Evolutionary conservation across 2,888 invertebrate genomes (phyloP), one percentile per base, ranked within the genome.

Genomic region (Xestia ashworthii): DNA sequence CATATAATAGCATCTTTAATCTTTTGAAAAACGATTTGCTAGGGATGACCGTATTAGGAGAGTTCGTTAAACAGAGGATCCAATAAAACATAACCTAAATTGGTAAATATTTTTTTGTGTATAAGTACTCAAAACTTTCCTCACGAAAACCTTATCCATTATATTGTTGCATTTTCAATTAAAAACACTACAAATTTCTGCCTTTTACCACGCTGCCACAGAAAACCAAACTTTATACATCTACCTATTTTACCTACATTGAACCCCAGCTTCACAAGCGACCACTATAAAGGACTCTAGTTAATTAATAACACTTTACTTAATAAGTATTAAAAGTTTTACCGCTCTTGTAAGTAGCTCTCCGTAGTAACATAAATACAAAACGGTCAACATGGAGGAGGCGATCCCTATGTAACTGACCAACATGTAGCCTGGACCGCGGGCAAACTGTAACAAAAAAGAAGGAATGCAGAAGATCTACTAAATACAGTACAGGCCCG

Each of bases 341-440:
- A 91, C 91, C 88, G 89, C 89, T 67, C 66, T 46, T 3, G 83
- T 88, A 22, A 91, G 87, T 11, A 87, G 46, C 44, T 91, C 91
- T 25, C 88, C 89, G 65, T 85, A 90, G 76, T 89, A 90, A 68
- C 91, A 91, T 66, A 90, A 67, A 73, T 80, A 86, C 5, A 91
- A 78, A 22, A 88, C 71, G 46, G 73, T 78, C 9, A 84, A 65
- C 44, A 90, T 58, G 62, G 85, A 79, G 0, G 75, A 46, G 1
- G 78, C 71, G 0, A 90, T 83, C 4, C 81, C 91, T 3, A 86
- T 22, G 67, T 89, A 90, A 68, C 89, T 87, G 64, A 77, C 82
- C n/a, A 88, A 9, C 76, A 80, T 86, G 69, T 90, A 83, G 6
- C 77, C 78, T 0, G 76, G 81, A n/a, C 89, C 87, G 32, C 80